Percentiles rank a stretch among this genome's conserved stretches.
These are phyloP conservation scores for Falcaria lacertinaria DNA, from an alignment of 2,888 invertebrate species.

Conservation along the genomic window DNA sequence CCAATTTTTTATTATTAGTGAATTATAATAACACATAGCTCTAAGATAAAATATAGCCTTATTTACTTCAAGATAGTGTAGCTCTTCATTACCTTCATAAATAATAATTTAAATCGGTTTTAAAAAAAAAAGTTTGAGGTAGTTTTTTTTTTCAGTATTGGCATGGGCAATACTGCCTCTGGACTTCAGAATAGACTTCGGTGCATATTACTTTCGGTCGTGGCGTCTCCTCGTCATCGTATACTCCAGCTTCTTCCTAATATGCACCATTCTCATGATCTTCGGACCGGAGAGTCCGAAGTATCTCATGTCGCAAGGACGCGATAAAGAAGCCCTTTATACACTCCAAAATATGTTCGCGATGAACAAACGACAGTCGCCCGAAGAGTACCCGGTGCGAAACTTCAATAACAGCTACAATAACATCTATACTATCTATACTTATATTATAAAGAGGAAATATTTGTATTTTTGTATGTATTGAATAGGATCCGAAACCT, in stretches of 20 bases:
- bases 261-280: constrained; percentile 76
- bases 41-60: no score
- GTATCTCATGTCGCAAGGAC: constrained; percentile 83
- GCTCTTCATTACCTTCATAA: neutral
- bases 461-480: no score
- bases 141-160: constrained; percentile 68
- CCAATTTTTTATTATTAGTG: no score
- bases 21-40: no score
- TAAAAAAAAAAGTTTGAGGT: neutral
- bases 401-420: constrained; percentile 10
- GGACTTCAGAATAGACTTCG: constrained; percentile 59
- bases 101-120: neutral
- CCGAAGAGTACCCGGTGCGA: constrained; percentile 72
- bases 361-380: constrained; percentile 51
- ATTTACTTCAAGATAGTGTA: no score
- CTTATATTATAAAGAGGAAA: no score
- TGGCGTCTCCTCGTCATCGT: constrained; percentile 86
- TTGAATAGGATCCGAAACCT: no score
- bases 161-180: constrained; percentile 85
- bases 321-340: constrained; percentile 80
- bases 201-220: constrained; percentile 80
- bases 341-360: constrained; percentile 81
- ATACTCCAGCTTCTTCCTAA: constrained; percentile 80
- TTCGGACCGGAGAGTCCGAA: constrained; percentile 89
- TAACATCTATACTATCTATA: no score